Evolutionary conservation across 2,888 invertebrate genomes (phyloP).

Genomic region (Allophyes oxyacanthae): DNA sequence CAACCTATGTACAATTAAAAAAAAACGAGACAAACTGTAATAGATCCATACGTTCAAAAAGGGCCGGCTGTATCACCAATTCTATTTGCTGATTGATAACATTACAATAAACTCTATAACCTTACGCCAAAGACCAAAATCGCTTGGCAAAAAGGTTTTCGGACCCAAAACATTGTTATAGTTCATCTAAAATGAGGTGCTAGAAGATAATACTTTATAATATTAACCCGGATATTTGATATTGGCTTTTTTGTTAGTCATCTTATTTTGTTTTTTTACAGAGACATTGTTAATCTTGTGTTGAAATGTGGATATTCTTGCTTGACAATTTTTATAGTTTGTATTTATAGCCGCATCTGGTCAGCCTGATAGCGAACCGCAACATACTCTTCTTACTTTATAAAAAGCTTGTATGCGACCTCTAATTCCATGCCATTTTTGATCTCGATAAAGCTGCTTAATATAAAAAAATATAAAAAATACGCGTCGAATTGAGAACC

Average conservation of each 20-base stretch:
- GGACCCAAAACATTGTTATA: slow-evolving; percentile 6
- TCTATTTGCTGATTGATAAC: slow-evolving; percentile 31
- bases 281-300: slow-evolving; percentile 30
- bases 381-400: too few relatives aligned
- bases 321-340: not conserved
- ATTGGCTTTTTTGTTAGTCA: slow-evolving; percentile 55
- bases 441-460: too few relatives aligned
- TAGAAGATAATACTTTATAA: slow-evolving; percentile 53
- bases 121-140: slow-evolving; percentile 61
- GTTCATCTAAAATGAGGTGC: slow-evolving; percentile 55
- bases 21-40: slow-evolving; percentile 77
- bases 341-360: not conserved
- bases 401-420: too few relatives aligned
- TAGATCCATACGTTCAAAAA: slow-evolving; percentile 83
- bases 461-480: too few relatives aligned
- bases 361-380: too few relatives aligned
- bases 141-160: slow-evolving; percentile 22
- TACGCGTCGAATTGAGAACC: too few relatives aligned
- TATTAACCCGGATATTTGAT: slow-evolving; percentile 68
- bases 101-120: slow-evolving; percentile 55
- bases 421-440: too few relatives aligned
- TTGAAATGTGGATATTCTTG: slow-evolving; percentile 20
- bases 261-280: slow-evolving; percentile 28
- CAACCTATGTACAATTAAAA: slow-evolving; percentile 68
- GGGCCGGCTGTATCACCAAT: slow-evolving; percentile 64